A percentile compares a stretch with the other conserved stretches of the same genome.
Evolutionary conservation across 2,797 vertebrate genomes (phyloP).

Genomic region (Notamacropus eugenii): DNA sequence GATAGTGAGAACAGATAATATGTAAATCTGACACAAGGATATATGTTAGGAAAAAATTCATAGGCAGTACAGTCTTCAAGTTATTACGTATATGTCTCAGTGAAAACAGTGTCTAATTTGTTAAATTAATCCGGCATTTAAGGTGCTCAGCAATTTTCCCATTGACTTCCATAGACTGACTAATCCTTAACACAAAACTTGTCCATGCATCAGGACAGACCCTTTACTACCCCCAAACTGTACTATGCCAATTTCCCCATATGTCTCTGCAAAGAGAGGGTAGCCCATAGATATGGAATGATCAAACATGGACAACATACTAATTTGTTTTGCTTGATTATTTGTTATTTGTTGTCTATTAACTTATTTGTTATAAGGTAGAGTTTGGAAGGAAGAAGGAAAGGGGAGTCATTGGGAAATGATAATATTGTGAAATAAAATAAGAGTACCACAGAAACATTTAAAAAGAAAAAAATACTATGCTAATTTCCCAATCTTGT

Average conservation of each 20-base stretch:
- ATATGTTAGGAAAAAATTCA: neutral
- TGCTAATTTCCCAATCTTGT: neutral
- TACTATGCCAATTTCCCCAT: neutral
- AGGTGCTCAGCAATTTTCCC: neutral
- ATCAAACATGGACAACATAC: neutral
- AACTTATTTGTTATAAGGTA: neutral
- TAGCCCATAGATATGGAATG: neutral
- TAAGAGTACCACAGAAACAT: neutral
- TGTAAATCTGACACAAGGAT: neutral
- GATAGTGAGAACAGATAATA: neutral
- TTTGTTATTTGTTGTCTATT: neutral
- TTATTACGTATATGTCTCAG: neutral
- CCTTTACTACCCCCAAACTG: neutral
- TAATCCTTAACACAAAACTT: neutral
- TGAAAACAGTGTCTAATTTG: neutral
- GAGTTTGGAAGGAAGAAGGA: neutral
- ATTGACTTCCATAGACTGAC: neutral
- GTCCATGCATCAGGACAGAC: neutral
- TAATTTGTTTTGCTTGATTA: neutral
- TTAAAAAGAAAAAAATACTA: neutral
- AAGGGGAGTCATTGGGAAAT: neutral
- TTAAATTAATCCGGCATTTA: neutral
- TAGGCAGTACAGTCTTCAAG: neutral
- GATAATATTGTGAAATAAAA: neutral
- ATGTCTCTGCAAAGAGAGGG: neutral